These are phyloP conservation scores for Yoshiicerus persimilis DNA, from an alignment of 1,140 invertebrate species.

Conservation along the genomic window DNA sequence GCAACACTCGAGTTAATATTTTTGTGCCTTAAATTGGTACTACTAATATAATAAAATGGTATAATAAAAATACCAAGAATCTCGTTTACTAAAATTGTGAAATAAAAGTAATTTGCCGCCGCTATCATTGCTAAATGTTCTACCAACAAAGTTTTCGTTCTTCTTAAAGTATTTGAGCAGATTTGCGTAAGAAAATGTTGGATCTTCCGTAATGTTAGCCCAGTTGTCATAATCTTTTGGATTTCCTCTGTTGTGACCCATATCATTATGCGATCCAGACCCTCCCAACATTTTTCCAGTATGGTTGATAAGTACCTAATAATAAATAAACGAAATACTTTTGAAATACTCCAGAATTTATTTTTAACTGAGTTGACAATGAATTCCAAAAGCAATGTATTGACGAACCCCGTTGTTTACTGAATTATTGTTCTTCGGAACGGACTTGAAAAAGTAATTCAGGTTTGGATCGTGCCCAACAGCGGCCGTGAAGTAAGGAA, in stretches of 20 bases:
- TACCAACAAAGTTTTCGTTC: background rate
- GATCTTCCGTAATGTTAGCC: background rate
- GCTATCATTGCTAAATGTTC: background rate
- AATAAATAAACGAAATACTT: background rate
- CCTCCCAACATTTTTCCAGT: conserved; percentile 18
- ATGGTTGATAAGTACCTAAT: background rate
- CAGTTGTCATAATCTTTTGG: background rate
- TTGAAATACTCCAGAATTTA: background rate
- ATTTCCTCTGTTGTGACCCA: background rate
- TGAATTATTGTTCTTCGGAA: background rate
- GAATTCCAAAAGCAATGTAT: background rate
- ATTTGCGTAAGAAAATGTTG: background rate
- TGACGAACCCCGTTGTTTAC: background rate
- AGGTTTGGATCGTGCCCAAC: background rate
- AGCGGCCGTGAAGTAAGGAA: background rate
- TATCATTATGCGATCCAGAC: background rate
- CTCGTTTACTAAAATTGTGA: background rate
- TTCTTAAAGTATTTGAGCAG: background rate
- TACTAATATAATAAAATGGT: background rate
- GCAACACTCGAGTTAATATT: background rate
- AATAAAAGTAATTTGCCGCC: background rate
- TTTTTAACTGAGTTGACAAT: background rate
- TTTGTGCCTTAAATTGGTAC: background rate
- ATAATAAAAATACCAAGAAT: background rate
- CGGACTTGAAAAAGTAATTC: background rate